Evolutionary conservation across 2,113 vertebrate genomes (phyloP), one percentile per base, ranked within the genome.

Genomic region (Butastur rufipennis): DNA sequence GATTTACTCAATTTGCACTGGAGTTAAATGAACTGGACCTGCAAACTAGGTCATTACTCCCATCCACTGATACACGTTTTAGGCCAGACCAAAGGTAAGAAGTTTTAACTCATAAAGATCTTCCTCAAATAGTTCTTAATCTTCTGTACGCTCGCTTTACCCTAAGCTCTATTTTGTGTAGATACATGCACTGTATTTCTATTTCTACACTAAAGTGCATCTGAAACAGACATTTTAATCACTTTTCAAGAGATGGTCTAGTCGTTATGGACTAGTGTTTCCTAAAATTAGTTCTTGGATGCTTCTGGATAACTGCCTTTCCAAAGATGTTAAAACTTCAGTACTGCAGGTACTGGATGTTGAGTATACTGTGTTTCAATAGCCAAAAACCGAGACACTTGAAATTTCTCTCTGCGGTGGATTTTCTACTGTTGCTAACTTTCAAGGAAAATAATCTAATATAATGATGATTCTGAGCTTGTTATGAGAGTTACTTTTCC

Each of bases 1-100:
- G 99, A 87, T 99, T 99, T 95, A 99, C 99, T 34, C 99, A 99
- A 58, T 99, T 99, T 98, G 99, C 99, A 38, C 94, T 99, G 81
- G 99, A 99, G 95, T 98, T 99, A 93, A 99, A 99, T 82, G 99
- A 99, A 97, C 88, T 99, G 94, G 98, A 99, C 16, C 90, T 97
- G 1, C 97, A 97, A 38, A 97, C 97, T 27, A 99, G 98, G 94
- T 88, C 95, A 53, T 97, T 99, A 68, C 98, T 99, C 34, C 99
- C 99, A 48, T 97, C 98, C 34, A 99, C 99, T 52, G 99, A 99
- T 96, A 99, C 99, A 55, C 98, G 99, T 81, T 99, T 99, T 91
- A 98, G 99, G 90, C 98, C 99, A 12, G 99, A 99, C 98, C 99
- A 99, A 98, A 99, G 99, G 99, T 99, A 97, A 96, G 68, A 23